These are phyloP conservation scores for Elymnias hypermnestra DNA, from an alignment of 1,140 invertebrate species.

Conservation along the genomic window DNA sequence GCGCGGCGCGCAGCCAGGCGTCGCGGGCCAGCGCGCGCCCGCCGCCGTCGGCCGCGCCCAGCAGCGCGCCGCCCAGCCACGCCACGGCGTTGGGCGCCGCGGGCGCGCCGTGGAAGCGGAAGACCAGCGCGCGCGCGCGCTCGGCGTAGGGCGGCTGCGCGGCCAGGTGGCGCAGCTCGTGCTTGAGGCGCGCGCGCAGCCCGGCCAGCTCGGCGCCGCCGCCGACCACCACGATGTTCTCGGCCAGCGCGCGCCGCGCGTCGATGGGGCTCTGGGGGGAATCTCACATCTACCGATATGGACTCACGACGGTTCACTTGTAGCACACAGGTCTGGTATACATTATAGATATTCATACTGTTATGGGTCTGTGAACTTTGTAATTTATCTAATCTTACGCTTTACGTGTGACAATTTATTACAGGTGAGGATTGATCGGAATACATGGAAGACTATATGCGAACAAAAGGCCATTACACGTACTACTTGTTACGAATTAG, in stretches of 20 bases:
- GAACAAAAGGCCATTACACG: no score
- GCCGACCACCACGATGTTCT: constrained; percentile 47
- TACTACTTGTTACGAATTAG: no score
- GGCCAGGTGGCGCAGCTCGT: constrained; percentile 42
- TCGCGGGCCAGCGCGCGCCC: constrained; percentile 86
- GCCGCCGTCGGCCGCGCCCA: constrained; percentile 88
- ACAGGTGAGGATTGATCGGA: no score
- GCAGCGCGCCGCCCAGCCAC: constrained; percentile 83
- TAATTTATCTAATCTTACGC: no score
- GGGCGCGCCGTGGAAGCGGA: constrained; percentile 46
- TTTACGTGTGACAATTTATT: no score
- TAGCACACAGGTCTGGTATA: no score
- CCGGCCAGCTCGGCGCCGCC: constrained; percentile 46
- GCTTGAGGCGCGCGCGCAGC: constrained; percentile 38
- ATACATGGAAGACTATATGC: no score
- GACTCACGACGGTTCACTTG: no score
- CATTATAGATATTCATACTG: no score
- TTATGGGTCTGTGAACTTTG: no score
- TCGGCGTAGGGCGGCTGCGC: constrained; percentile 41
- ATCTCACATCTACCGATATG: background rate
- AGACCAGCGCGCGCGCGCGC: constrained; percentile 26
- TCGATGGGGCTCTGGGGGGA: constrained; percentile 41
- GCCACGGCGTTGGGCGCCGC: constrained; percentile 33
- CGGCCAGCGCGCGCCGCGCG: constrained; percentile 42
- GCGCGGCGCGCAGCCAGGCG: constrained; percentile 80